A percentile compares a stretch with the other conserved stretches of the same genome.
Conservation (phyloP, 2,797 vertebrate genomes). For the Oreonectes daqikongensis region DNA sequence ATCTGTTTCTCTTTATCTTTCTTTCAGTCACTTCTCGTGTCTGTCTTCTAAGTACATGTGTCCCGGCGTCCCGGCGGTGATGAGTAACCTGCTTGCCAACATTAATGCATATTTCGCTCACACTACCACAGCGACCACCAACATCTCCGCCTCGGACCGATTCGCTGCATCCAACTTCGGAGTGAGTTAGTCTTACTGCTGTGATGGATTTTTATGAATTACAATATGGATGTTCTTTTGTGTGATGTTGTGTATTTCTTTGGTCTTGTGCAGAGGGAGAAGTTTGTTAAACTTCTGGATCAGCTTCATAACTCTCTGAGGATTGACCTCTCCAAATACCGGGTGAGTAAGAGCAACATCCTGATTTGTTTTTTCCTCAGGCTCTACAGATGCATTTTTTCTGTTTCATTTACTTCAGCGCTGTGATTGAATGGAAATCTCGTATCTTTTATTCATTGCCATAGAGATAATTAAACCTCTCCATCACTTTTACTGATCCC, state of each 20-base stretch:
- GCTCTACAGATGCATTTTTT: neutral
- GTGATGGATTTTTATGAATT: neutral
- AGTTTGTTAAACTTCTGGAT: slow-evolving; percentile 97
- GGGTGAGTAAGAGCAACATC: slow-evolving; percentile 78
- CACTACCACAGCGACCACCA: slow-evolving; percentile 91
- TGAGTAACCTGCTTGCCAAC: slow-evolving; percentile 95
- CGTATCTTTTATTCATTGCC: slow-evolving; percentile 21
- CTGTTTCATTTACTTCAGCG: neutral
- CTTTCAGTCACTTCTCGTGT: slow-evolving; percentile 93
- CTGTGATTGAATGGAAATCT: slow-evolving; percentile 9
- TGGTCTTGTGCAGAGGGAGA: slow-evolving; percentile 87
- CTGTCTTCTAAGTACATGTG: slow-evolving; percentile 98
- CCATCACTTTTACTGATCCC: slow-evolving; percentile 24
- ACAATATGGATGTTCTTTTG: neutral
- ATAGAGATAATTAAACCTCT: slow-evolving; percentile 34
- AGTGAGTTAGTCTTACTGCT: slow-evolving; percentile 73
- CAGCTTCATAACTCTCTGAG: slow-evolving; percentile 96
- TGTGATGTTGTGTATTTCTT: neutral
- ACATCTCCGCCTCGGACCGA: slow-evolving; percentile 93
- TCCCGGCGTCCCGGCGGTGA: slow-evolving; percentile 93
- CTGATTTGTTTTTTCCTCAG: neutral
- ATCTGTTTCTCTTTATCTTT: slow-evolving; percentile 52
- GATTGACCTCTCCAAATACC: slow-evolving; percentile 97
- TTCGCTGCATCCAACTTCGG: slow-evolving; percentile 98
- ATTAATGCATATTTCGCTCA: slow-evolving; percentile 98